phyloP scores from a whole-genome alignment of 2,888 invertebrate genomes.

The Hypselothyrea guttata region DNA sequence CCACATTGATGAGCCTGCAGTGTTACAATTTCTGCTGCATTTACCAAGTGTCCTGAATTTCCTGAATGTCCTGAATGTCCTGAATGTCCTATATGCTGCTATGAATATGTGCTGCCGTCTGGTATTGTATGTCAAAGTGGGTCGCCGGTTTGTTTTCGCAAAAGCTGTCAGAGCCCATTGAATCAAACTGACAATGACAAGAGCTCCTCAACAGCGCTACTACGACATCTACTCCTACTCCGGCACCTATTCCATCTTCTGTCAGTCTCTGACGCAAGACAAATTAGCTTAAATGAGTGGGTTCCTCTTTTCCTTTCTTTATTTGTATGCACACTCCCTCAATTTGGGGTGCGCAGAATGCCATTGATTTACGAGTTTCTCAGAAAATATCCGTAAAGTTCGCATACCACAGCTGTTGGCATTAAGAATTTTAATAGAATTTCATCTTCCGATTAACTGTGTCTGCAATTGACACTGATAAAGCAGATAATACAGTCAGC shows the following conservation, averaged over 20 bases:
- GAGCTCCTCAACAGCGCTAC: slow-evolving; percentile 14
- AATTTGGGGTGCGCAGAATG: slow-evolving; percentile 2
- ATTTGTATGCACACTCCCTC: slow-evolving; percentile 30
- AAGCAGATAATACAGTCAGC: slow-evolving; percentile 8
- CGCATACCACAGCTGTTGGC: slow-evolving; percentile 38
- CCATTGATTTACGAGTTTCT: slow-evolving; percentile 32
- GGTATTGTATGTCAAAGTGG: slow-evolving; percentile 65
- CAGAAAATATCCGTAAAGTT: slow-evolving; percentile 11
- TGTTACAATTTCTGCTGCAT: slow-evolving; percentile 14
- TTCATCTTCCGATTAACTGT: neutral
- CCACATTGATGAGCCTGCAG: slow-evolving; percentile 63
- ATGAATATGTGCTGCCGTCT: slow-evolving; percentile 18
- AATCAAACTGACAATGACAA: slow-evolving; percentile 51
- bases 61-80: slow-evolving; percentile 26
- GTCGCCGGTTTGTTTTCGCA: slow-evolving; percentile 68
- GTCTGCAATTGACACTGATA: slow-evolving; percentile 23
- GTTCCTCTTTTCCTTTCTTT: slow-evolving; percentile 19
- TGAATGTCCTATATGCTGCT: slow-evolving; percentile 24
- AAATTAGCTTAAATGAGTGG: slow-evolving; percentile 66
- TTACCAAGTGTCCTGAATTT: slow-evolving; percentile 15
- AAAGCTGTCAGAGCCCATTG: slow-evolving; percentile 58
- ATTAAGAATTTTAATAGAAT: neutral
- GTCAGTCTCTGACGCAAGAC: slow-evolving; percentile 48
- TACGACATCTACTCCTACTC: neutral
- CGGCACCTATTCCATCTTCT: slow-evolving; percentile 23